Evolutionary conservation across 2,113 vertebrate species (phyloP).

Genomic region (Toxostoma redivivum): DNA sequence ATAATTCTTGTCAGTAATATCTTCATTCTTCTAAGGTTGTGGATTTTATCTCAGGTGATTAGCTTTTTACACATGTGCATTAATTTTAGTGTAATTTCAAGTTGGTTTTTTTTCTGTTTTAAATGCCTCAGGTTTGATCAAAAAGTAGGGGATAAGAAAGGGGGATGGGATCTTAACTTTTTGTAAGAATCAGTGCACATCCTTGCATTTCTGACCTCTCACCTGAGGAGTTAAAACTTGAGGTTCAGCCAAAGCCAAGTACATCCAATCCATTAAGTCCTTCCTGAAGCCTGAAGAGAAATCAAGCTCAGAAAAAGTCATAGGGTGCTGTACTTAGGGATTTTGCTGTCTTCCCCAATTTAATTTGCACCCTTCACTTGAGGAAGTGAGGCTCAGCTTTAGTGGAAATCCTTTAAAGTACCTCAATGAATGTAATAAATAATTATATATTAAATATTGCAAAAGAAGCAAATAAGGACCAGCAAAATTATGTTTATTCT

Average conservation of each 20-base stretch:
- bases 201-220: not conserved
- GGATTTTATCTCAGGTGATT: not conserved
- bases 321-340: not conserved
- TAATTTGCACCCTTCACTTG: not conserved
- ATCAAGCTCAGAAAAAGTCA: not conserved
- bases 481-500: conserved; percentile 35
- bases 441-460: not conserved
- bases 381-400: not conserved
- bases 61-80: not conserved
- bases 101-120: not conserved
- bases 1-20: not conserved
- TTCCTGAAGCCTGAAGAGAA: not conserved
- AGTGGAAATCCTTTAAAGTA: not conserved
- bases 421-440: not conserved
- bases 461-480: conserved; percentile 27
- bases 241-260: not conserved
- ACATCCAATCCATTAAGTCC: not conserved
- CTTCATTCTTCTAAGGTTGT: not conserved
- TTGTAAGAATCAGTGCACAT: not conserved
- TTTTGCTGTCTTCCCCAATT: not conserved
- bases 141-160: not conserved
- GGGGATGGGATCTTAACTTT: not conserved
- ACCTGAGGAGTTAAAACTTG: not conserved
- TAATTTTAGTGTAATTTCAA: not conserved
- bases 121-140: not conserved